These are phyloP conservation scores for Drosophila takahashii DNA, from an alignment of 1,140 invertebrate genomes.

Conservation along the genomic window DNA sequence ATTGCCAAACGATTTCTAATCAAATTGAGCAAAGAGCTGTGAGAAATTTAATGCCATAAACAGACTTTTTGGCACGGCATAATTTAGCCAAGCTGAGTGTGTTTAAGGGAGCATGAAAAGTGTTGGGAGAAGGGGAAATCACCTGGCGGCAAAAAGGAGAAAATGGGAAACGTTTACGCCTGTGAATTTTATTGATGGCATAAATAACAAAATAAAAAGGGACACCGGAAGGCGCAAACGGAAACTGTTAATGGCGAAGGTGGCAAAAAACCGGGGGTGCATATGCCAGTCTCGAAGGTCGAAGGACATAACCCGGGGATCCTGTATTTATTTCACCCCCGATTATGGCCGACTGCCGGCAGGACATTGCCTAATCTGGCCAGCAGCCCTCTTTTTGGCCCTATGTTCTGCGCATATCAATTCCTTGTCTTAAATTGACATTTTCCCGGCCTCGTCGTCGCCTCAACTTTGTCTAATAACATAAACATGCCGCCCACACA, in stretches of 20 bases:
- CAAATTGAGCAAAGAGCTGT: slow-evolving; percentile 45
- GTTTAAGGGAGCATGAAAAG: slow-evolving; percentile 21
- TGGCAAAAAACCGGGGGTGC: not conserved
- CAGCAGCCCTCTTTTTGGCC: slow-evolving; percentile 28
- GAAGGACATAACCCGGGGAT: not conserved
- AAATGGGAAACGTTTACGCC: slow-evolving; percentile 56
- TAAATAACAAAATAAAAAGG: slow-evolving; percentile 60
- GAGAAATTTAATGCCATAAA: slow-evolving; percentile 58
- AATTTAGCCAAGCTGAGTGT: slow-evolving; percentile 15
- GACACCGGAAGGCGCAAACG: slow-evolving; percentile 18
- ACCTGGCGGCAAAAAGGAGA: slow-evolving; percentile 29
- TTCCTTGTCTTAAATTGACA: slow-evolving; percentile 56
- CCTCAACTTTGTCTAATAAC: slow-evolving; percentile 59
- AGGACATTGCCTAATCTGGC: slow-evolving; percentile 48
- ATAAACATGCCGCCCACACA: slow-evolving; percentile 50
- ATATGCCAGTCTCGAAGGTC: slow-evolving; percentile 22
- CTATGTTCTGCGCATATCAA: slow-evolving; percentile 67
- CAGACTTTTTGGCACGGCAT: slow-evolving; percentile 47
- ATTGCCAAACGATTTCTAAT: slow-evolving; percentile 57
- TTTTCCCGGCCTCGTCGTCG: slow-evolving; percentile 29
- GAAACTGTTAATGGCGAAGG: slow-evolving; percentile 44
- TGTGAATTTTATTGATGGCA: slow-evolving; percentile 67
- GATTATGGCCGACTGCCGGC: slow-evolving; percentile 20
- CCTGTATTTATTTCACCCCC: slow-evolving; percentile 5
- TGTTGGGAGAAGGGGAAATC: not conserved